Conservation (phyloP, 2,888 invertebrate genomes). For the Caenorhabditis sinica region DNA sequence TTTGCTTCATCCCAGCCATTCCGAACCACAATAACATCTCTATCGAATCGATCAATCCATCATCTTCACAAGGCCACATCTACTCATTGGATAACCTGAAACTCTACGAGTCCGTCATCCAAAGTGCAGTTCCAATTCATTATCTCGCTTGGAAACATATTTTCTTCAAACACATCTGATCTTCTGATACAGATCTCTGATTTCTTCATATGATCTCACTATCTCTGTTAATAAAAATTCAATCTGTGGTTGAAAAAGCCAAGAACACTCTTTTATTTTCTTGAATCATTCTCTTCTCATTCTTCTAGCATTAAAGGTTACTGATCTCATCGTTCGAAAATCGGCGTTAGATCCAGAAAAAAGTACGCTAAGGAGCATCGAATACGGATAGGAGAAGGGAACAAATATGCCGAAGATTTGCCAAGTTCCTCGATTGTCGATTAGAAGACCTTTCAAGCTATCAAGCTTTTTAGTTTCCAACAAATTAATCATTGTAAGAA, state of each 20-base stretch:
- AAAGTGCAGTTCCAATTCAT: conserved; percentile 51
- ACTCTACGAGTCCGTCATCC: conserved; percentile 50
- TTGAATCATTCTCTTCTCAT: conserved; percentile 8
- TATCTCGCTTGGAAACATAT: conserved; percentile 56
- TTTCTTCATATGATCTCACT: not conserved
- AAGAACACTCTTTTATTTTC: no score
- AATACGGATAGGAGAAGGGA: conserved; percentile 46
- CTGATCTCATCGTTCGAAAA: not conserved
- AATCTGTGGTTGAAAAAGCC: not conserved
- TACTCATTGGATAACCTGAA: conserved; percentile 53
- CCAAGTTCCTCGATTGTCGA: conserved; percentile 2
- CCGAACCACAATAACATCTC: conserved; percentile 2
- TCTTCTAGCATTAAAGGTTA: conserved; percentile 39
- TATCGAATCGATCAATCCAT: conserved; percentile 6
- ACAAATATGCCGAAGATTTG: conserved; percentile 13
- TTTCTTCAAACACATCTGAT: conserved; percentile 44
- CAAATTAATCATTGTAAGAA: not conserved
- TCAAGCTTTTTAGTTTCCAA: not conserved
- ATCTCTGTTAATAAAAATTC: conserved; percentile 5
- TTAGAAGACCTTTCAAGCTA: not conserved
- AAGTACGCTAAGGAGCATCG: conserved; percentile 13
- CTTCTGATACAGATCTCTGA: not conserved
- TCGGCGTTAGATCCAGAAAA: not conserved
- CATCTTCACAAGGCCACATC: not conserved
- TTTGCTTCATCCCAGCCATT: conserved; percentile 41